Conservation (phyloP, 2,888 invertebrate genomes). For the Tortricodes alternella region DNA sequence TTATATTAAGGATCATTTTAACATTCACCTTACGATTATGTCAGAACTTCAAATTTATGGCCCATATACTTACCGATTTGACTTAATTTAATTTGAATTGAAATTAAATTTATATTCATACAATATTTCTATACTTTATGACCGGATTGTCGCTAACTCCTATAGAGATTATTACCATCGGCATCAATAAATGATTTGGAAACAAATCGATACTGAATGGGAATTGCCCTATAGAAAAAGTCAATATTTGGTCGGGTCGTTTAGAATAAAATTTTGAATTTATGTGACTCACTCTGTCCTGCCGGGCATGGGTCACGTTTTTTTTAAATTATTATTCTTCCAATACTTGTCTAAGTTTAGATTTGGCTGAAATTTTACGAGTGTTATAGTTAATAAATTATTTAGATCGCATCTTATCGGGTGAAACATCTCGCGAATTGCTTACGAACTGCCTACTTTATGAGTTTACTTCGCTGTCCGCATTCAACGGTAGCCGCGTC, state of each 20-base stretch:
- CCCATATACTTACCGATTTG: conserved; percentile 45
- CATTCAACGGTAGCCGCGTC: conserved; percentile 58
- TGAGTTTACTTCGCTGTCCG: conserved; percentile 41
- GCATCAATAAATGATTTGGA: conserved; percentile 52
- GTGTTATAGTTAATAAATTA: conserved; percentile 19
- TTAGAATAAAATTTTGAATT: conserved; percentile 54
- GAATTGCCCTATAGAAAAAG: conserved; percentile 55
- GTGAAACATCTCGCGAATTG: conserved; percentile 35
- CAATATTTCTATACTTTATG: conserved; percentile 52
- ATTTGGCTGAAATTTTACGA: conserved; percentile 13
- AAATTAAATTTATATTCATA: conserved; percentile 56
- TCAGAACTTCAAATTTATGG: conserved; percentile 14
- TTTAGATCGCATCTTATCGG: conserved; percentile 19
- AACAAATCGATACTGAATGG: conserved; percentile 67
- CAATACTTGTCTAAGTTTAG: background rate
- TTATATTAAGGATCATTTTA: background rate
- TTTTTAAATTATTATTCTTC: conserved; percentile 49
- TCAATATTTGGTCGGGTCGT: conserved; percentile 57
- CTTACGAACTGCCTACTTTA: conserved; percentile 52
- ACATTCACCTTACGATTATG: background rate
- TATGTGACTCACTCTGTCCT: conserved; percentile 51
- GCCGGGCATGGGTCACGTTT: conserved; percentile 51
- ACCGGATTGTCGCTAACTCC: conserved; percentile 53
- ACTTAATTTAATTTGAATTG: conserved; percentile 45
- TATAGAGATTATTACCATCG: conserved; percentile 48